Percentiles rank a stretch among this genome's conserved stretches.
phyloP scores from a whole-genome alignment of 2,797 vertebrate genomes.

The Fratercula arctica region DNA sequence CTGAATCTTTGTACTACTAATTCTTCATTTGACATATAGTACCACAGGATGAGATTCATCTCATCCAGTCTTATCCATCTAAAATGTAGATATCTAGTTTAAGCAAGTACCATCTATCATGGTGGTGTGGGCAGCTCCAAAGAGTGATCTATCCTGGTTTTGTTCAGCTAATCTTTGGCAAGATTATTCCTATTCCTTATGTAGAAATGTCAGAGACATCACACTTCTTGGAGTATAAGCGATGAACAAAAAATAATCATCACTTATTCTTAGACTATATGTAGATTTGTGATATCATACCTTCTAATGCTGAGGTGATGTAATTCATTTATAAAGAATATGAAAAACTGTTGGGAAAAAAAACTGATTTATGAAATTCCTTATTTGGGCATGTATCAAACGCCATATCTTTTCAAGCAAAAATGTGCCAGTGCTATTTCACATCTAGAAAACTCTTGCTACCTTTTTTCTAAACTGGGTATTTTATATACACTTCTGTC shows the following conservation, averaged over 20 bases:
- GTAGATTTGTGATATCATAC: neutral
- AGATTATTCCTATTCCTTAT: neutral
- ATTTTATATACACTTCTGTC: neutral
- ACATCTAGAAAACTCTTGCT: neutral
- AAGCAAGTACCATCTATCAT: neutral
- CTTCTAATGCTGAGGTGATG: neutral
- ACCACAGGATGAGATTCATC: neutral
- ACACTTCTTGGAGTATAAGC: neutral
- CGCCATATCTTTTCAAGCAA: neutral
- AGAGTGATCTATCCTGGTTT: neutral
- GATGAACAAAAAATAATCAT: neutral
- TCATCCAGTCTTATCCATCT: neutral
- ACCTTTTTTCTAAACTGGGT: neutral
- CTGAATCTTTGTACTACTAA: neutral
- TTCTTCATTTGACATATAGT: neutral
- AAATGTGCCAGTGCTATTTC: neutral
- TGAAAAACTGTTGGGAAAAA: neutral
- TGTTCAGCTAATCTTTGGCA: neutral
- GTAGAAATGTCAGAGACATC: neutral
- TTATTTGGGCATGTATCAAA: neutral
- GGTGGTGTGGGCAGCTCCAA: neutral
- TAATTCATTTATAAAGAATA: neutral
- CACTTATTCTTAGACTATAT: neutral
- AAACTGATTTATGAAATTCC: accelerated
- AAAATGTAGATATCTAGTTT: neutral